Conservation (phyloP, 1,140 invertebrate species). For the Adelges cooleyi region DNA sequence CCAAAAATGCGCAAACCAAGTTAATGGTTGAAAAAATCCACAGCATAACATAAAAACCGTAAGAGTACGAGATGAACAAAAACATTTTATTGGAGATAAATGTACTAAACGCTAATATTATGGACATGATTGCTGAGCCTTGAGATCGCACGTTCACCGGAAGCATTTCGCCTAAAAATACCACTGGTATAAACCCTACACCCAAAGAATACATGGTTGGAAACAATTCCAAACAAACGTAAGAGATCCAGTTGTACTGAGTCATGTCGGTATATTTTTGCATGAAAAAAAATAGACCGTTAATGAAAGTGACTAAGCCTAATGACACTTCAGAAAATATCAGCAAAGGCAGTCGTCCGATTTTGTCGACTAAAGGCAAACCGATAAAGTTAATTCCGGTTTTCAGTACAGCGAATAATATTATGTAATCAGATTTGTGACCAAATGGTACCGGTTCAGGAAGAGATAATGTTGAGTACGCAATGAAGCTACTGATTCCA, state of each 20-base stretch:
- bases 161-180: constrained; percentile 35
- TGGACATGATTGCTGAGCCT: constrained; percentile 33
- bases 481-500: constrained; percentile 59
- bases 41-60: constrained; percentile 32
- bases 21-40: constrained; percentile 30
- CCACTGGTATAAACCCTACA: constrained; percentile 34
- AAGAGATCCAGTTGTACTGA: constrained; percentile 28
- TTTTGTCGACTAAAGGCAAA: constrained; percentile 35
- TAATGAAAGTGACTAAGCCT: constrained; percentile 21
- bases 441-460: constrained; percentile 38
- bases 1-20: constrained; percentile 48
- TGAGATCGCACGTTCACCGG: constrained; percentile 34
- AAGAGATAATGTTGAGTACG: constrained; percentile 63
- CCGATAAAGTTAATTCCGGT: constrained; percentile 34
- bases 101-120: constrained; percentile 31
- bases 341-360: constrained; percentile 41
- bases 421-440: not conserved
- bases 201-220: constrained; percentile 33
- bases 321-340: constrained; percentile 35
- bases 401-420: constrained; percentile 35
- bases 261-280: not conserved
- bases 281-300: constrained; percentile 29
- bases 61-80: constrained; percentile 2
- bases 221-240: constrained; percentile 29
- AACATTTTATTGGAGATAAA: constrained; percentile 34